Base-by-base conservation (phyloP, 2,888 invertebrate genomes). In the Slavum lentiscoides region DNA sequence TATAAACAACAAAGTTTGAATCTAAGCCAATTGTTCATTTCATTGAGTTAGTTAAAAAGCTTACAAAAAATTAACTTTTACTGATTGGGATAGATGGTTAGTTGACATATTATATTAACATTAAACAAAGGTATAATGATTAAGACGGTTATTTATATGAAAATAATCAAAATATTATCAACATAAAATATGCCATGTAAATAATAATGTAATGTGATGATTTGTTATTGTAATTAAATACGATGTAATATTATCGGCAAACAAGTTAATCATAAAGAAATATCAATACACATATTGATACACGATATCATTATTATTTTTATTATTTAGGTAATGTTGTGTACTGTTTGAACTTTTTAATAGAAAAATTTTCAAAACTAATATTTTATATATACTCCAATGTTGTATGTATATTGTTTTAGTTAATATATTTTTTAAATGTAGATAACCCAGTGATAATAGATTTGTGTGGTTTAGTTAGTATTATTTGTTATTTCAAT, bases 151-250 rank as follows among this genome's bases (percentile, higher is more conserved):
- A 53, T 49, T 43, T 43, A 2, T 49, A 4, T 23, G 21, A 17
- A 21, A 23, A 68, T 59, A 59, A 59, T 8, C 7, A 66, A 66
- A 15, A 39, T 39, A 72, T 58, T 39, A 8, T 59, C 6, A 58
- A 59, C 7, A 58, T 39, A 58, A 43, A 43, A 15, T 39, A 72
- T 72, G 21, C 58, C 37, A 39, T 49, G 13, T 49, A 49, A 49
- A 49, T 72, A 30, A 58, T 58, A 69, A 70, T 55, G 11, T 70
- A 23, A 58, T 62, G 43, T 43, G 15, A 23, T 39, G 17, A 59
- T 21, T 19, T 43, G 23, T 43, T 23, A 61, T 23, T 61, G 72
- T 58, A 72, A 72, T 59, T 43, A 72, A 72, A 72, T 72, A 59
- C 59, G 58, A 72, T 72, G 58, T 55, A 13, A 13, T 72, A 43